Evolutionary conservation across 2,797 vertebrate species (phyloP).

Genomic region (Anomalospiza imberbis): DNA sequence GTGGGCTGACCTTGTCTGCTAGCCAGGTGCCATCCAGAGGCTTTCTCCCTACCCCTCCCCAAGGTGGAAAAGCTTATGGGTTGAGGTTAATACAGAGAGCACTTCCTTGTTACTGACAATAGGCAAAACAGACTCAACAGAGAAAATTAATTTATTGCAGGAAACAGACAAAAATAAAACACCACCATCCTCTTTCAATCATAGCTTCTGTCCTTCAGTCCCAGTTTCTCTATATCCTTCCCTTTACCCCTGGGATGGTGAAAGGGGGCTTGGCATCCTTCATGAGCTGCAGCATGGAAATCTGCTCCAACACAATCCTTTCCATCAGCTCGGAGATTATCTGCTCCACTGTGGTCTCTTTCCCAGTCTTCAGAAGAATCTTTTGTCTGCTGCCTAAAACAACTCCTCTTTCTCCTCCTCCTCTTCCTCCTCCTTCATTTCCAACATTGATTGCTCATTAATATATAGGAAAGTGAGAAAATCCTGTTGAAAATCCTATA

Average conservation of each 20-base stretch:
- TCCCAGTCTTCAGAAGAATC: background rate
- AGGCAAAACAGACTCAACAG: background rate
- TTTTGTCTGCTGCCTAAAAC: background rate
- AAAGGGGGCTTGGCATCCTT: background rate
- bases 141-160: background rate
- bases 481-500: background rate
- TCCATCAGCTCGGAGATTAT: background rate
- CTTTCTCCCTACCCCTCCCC: background rate
- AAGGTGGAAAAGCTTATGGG: background rate
- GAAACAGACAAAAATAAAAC: background rate
- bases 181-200: rapidly evolving
- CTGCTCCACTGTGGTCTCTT: background rate
- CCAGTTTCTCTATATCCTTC: background rate
- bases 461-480: background rate
- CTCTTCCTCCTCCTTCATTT: background rate
- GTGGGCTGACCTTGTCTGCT: background rate
- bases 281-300: background rate
- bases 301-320: background rate
- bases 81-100: background rate
- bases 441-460: background rate
- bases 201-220: background rate
- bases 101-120: background rate
- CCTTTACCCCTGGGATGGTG: rapidly evolving
- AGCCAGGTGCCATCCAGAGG: background rate
- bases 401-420: background rate